These are phyloP conservation scores for Dromiciops gliroides DNA, from an alignment of 2,113 vertebrate species.

Conservation along the genomic window DNA sequence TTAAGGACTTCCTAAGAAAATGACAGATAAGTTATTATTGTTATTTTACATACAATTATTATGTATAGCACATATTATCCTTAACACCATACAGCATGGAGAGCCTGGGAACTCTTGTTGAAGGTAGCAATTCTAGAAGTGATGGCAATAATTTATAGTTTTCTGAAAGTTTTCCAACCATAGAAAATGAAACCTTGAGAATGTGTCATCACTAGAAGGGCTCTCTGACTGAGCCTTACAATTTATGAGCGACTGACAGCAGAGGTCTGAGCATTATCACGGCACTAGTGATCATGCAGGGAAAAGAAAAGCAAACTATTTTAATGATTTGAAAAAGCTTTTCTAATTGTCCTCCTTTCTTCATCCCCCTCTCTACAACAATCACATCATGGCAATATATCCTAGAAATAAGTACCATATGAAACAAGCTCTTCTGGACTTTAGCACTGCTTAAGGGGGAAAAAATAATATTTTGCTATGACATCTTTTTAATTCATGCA, in stretches of 20 bases:
- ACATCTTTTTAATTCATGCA: neutral
- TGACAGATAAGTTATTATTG: neutral
- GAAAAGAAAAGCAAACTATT: slow-evolving; percentile 41
- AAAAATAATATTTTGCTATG: neutral
- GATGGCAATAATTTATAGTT: slow-evolving; percentile 58
- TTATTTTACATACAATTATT: neutral
- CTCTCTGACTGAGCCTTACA: slow-evolving; percentile 54
- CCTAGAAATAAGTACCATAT: slow-evolving; percentile 31
- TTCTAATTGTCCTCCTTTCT: neutral
- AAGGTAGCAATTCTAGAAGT: neutral
- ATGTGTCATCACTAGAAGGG: slow-evolving; percentile 61
- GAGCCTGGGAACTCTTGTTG: neutral
- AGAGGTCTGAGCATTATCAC: slow-evolving; percentile 57
- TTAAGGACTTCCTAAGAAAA: neutral
- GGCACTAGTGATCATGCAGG: neutral
- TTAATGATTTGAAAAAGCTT: slow-evolving; percentile 56
- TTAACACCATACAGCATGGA: neutral
- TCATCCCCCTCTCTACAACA: slow-evolving; percentile 32
- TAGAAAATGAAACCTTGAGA: slow-evolving; percentile 69
- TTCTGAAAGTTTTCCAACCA: slow-evolving; percentile 64
- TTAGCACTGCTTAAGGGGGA: neutral
- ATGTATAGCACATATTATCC: neutral
- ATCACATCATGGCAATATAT: slow-evolving; percentile 7
- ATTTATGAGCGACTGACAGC: slow-evolving; percentile 56
- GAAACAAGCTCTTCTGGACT: slow-evolving; percentile 26